These are phyloP conservation scores for Etheostoma spectabile DNA, from an alignment of 2,113 vertebrate genomes.

Conservation along the genomic window DNA sequence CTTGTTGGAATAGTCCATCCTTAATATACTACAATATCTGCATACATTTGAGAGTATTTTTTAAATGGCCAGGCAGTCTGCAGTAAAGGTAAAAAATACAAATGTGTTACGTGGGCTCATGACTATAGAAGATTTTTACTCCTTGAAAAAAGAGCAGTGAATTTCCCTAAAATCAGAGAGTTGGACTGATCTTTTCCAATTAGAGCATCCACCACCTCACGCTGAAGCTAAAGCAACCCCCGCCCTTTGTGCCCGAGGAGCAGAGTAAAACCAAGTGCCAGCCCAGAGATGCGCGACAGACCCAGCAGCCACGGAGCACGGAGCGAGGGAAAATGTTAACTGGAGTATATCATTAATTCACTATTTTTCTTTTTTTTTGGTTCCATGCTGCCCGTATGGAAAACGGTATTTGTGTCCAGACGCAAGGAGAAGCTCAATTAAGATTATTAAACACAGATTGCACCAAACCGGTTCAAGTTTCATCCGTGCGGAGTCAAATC, in stretches of 20 bases:
- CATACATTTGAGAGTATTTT: background rate
- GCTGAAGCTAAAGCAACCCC: constrained; percentile 38
- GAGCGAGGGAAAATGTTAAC: constrained; percentile 53
- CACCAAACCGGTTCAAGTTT: constrained; percentile 60
- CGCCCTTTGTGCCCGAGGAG: constrained; percentile 61
- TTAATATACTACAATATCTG: background rate
- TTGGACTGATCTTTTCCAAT: constrained; percentile 30
- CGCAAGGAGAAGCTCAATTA: constrained; percentile 45
- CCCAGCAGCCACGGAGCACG: constrained; percentile 38
- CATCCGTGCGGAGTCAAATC: constrained; percentile 53
- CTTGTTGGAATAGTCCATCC: background rate
- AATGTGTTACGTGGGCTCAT: background rate
- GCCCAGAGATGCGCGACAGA: constrained; percentile 53
- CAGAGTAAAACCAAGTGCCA: constrained; percentile 58
- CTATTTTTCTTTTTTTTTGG: background rate
- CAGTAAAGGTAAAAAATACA: background rate
- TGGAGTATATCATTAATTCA: constrained; percentile 76
- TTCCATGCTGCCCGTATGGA: constrained; percentile 43
- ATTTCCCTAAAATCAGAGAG: constrained; percentile 4
- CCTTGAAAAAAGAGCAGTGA: background rate
- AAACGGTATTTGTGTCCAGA: constrained; percentile 29
- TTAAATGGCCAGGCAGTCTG: background rate
- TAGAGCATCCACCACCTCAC: constrained; percentile 51
- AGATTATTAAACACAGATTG: constrained; percentile 33
- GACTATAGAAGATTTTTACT: background rate